Base-by-base conservation (phyloP, 2,113 vertebrate genomes). In the Sebastes fasciatus region DNA sequence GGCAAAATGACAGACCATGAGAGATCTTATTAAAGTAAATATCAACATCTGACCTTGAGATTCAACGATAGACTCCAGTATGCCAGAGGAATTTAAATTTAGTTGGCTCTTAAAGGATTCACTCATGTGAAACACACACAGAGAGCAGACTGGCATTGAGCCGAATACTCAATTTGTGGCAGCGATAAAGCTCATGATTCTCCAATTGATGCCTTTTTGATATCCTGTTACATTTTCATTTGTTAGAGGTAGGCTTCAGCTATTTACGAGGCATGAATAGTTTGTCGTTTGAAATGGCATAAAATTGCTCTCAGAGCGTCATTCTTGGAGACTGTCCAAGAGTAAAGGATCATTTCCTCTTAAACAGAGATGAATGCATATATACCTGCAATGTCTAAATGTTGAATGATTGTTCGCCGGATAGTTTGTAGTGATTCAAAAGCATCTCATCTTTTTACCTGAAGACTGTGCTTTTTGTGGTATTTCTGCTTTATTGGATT, bases 31-130 rank as follows among this genome's bases (percentile, higher is more conserved):
- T 45, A 64, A 66, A 65, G 23, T 21, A 71, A 80, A 76, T 74
- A 82, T 82, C 70, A 82, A 72, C 58, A 58, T 26, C 68, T 67
- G 71, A 79, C 83, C 58, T 85, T 84, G 64, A 77, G 17, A 51
- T 69, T 79, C 21, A 61, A 58, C 48, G 54, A 19, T 23, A 21
- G 58, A 21, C 14, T 55, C 17, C 43, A 14, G 19, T 17, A 34
- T 17, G 46, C 67, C 21, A 64, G 2, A 78, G 11, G 71, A 79
- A 74, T 76, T 69, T 62, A 64, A 45, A 80, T 76, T 42, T 14
- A 63, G 1, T 26, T 43, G 5, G 14, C 17, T 63, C 40, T 64
- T 63, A 71, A 78, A 73, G 52, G 77, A 84, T 62, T 43, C 26
- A 70, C 71, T 61, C 26, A 69, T 68, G 43, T 70, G 40, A 64